Evolutionary conservation across 1,140 invertebrate species (phyloP), one percentile per base, ranked within the genome.

Genomic region (Drosophila gunungcola): DNA sequence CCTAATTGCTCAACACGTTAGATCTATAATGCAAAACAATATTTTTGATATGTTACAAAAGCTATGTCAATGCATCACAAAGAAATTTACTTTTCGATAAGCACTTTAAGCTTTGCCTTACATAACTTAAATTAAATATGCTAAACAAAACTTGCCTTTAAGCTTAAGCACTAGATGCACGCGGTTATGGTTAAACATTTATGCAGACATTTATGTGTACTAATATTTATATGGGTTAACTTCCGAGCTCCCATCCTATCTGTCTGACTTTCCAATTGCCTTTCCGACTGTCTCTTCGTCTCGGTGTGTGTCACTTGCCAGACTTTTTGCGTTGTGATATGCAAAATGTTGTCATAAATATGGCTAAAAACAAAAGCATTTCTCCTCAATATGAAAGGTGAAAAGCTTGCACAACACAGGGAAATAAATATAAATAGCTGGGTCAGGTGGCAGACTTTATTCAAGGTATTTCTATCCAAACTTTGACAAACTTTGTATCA

Each of bases 231-330:
- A 25, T 67, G 61, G 46, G 29, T 29, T 67, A 38, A 67, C 46
- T 54, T 39, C 29, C 27, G 11, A 16, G 38, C 36, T 56, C 49
- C 13, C 27, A 11, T 32, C 11, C 12, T 13, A 36, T 52, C 32
- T 29, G 57, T 6, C 53, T 57, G 41, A 32, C 29, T 32, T 21
- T 21, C 16, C 16, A 21, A 21, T 1, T 21, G 16, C 29, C 32
- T 41, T 25, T 29, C 53, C 16, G 41, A 41, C 10, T 34, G 41
- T 53, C 61, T 41, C 34, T 25, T 29, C 43, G 49, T 11, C 48
- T 58, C 11, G 29, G 38, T 57, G 39, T 57, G 42, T 75, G 72
- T 65, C 77, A 70, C 60, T 64, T 64, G 56, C 16, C 63, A 69
- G 67, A 68, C 67, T 56, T 48, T 43, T 16, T 36, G 49, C 49